These are phyloP conservation scores for Calidris pugnax DNA, from an alignment of 2,113 vertebrate species.

Conservation along the genomic window DNA sequence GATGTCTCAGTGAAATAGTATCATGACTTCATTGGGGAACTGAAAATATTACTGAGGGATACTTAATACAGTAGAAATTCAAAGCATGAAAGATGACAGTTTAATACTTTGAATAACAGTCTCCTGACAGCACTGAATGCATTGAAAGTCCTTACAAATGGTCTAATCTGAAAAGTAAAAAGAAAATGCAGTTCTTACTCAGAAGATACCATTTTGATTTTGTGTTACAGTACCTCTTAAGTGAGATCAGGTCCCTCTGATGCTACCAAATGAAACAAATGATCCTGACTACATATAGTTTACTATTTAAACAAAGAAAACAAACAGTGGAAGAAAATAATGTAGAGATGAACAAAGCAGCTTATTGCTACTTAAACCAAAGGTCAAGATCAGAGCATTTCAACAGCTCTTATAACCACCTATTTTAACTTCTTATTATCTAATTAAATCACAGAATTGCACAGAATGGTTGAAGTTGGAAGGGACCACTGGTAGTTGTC, in stretches of 20 bases:
- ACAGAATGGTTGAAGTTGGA: neutral
- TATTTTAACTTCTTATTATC: neutral
- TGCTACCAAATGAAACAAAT: neutral
- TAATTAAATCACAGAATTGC: neutral
- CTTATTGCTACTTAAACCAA: neutral
- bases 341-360: neutral
- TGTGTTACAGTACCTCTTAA: neutral
- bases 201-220: neutral
- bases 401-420: rapidly evolving
- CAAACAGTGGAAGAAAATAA: neutral
- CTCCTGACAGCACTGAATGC: neutral
- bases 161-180: neutral
- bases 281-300: neutral
- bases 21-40: neutral
- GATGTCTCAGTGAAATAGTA: neutral
- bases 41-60: neutral
- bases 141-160: neutral
- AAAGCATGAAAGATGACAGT: neutral
- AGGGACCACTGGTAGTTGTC: neutral
- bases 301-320: neutral
- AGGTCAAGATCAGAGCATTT: neutral
- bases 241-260: neutral
- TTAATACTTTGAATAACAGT: neutral
- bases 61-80: neutral
- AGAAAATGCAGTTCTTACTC: neutral